These are phyloP conservation scores for Nycticebus coucang DNA, from an alignment of 2,113 vertebrate genomes.

Conservation along the genomic window DNA sequence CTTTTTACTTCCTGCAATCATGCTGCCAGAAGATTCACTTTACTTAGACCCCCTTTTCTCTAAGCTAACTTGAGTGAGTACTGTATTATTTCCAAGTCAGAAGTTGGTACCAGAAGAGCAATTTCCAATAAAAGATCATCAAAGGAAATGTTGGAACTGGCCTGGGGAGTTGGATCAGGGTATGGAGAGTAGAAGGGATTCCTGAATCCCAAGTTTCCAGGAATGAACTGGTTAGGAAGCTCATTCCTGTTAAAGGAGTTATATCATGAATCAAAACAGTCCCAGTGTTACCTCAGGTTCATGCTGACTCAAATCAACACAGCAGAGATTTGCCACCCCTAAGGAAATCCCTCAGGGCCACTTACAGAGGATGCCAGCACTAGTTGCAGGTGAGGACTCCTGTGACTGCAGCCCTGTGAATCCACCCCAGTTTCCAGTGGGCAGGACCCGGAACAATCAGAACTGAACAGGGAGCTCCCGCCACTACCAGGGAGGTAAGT, in stretches of 20 bases:
- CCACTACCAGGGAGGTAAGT: slow-evolving; percentile 29
- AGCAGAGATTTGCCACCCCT: not conserved
- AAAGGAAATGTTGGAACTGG: not conserved
- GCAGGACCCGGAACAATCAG: not conserved
- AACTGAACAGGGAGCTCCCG: not conserved
- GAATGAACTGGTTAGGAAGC: not conserved
- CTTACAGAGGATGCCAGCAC: not conserved
- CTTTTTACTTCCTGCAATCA: not conserved
- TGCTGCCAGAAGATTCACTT: not conserved
- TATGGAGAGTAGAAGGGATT: not conserved
- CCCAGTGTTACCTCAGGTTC: not conserved
- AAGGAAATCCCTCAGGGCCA: not conserved
- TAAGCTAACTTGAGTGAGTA: not conserved
- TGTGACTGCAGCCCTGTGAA: not conserved
- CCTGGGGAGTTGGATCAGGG: not conserved
- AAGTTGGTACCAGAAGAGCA: not conserved
- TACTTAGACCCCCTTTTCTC: not conserved
- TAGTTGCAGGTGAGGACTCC: not conserved
- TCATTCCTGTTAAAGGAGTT: not conserved
- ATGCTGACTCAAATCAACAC: not conserved
- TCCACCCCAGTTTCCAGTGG: not conserved
- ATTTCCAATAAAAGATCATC: not conserved
- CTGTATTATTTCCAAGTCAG: not conserved
- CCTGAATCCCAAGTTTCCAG: not conserved
- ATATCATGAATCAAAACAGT: not conserved